These are phyloP conservation scores for Psephotus haematonotus DNA, from an alignment of 2,113 vertebrate species.

Conservation along the genomic window DNA sequence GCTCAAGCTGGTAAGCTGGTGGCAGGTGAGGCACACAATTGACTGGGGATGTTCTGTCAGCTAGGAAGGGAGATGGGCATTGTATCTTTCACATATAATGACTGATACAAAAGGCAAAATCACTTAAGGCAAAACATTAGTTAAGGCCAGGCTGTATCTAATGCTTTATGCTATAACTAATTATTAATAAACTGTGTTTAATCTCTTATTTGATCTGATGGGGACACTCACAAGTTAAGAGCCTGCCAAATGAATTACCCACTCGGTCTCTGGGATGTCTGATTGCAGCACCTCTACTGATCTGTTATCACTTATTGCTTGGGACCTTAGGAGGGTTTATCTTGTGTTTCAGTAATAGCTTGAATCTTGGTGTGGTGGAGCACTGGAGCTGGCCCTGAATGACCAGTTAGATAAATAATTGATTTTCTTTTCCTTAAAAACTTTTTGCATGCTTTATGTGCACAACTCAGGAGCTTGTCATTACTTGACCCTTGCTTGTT, in stretches of 20 bases:
- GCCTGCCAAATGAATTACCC: background rate
- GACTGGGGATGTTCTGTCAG: background rate
- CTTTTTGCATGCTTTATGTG: background rate
- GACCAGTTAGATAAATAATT: background rate
- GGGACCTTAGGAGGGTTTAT: background rate
- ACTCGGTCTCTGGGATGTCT: background rate
- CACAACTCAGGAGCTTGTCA: background rate
- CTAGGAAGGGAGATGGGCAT: background rate
- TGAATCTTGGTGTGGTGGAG: background rate
- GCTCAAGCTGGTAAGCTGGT: background rate
- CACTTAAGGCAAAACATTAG: background rate
- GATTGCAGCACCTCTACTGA: background rate
- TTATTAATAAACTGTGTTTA: slow-evolving; percentile 29
- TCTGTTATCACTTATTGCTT: background rate
- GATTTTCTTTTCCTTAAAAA: background rate
- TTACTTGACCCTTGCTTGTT: background rate
- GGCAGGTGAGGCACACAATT: background rate
- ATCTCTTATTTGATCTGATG: background rate
- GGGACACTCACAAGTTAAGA: background rate
- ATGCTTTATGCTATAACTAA: background rate
- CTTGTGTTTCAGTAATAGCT: background rate
- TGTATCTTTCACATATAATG: background rate
- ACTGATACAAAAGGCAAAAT: background rate
- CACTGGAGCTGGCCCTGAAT: background rate
- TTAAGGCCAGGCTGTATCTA: background rate